A percentile compares a stretch with the other conserved stretches of the same genome.
Conservation (phyloP, 2,113 vertebrate species). For the Dryoscopus gambensis region DNA sequence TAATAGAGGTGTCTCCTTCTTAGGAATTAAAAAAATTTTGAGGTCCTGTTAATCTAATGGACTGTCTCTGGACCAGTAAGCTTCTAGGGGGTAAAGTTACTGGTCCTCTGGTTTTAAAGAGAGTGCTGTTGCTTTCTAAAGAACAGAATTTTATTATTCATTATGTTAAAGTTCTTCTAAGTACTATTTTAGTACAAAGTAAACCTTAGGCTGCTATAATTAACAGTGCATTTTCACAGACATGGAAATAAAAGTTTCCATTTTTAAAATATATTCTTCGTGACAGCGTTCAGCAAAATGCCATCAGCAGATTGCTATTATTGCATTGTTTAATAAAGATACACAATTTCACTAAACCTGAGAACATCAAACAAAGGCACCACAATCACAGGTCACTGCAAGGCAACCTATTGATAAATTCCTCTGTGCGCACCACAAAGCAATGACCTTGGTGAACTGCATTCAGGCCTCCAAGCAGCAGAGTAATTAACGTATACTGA, state of each 20-base stretch:
- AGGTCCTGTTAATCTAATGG: neutral
- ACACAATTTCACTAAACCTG: neutral
- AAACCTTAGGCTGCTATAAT: neutral
- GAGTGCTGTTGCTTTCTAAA: neutral
- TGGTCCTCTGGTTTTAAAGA: neutral
- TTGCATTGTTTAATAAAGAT: neutral
- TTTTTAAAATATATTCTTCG: neutral
- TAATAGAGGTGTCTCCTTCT: fast-evolving
- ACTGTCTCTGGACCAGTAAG: neutral
- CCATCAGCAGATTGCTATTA: neutral
- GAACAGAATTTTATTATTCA: neutral
- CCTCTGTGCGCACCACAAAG: neutral
- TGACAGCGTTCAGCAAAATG: neutral
- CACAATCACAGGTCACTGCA: neutral
- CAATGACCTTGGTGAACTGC: neutral
- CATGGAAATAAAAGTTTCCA: neutral
- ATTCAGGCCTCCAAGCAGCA: neutral
- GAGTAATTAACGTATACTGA: neutral
- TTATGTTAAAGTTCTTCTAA: neutral
- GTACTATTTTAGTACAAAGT: neutral
- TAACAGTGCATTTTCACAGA: neutral
- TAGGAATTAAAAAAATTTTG: neutral
- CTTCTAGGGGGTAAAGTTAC: neutral
- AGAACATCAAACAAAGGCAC: neutral
- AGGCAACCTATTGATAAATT: neutral